phyloP scores from a whole-genome alignment of 2,888 invertebrate species.

The Volucella zonaria region DNA sequence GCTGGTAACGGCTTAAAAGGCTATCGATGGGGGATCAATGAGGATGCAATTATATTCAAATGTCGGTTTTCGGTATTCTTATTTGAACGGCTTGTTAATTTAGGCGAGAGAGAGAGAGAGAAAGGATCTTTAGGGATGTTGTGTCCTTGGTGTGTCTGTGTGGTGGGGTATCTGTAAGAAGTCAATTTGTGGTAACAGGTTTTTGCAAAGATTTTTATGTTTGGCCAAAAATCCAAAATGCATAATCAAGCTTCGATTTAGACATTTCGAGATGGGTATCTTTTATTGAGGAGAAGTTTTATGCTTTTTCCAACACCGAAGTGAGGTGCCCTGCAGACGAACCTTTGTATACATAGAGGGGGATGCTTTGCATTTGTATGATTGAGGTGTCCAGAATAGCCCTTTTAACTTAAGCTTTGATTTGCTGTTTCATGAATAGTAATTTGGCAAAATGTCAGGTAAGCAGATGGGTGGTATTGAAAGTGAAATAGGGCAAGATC shows the following conservation, averaged over 20 bases:
- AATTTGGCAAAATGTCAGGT: too few relatives aligned
- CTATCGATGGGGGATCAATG: slow-evolving; percentile 68
- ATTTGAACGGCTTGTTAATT: slow-evolving; percentile 51
- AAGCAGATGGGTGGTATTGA: too few relatives aligned
- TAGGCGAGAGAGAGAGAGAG: slow-evolving; percentile 7
- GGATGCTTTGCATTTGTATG: neutral
- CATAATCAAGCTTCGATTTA: slow-evolving; percentile 22
- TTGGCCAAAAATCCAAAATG: slow-evolving; percentile 20
- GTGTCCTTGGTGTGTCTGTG: neutral
- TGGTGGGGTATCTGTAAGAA: neutral
- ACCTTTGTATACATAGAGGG: too few relatives aligned
- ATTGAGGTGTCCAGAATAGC: neutral
- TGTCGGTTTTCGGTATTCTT: slow-evolving; percentile 32
- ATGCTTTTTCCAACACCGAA: slow-evolving; percentile 21
- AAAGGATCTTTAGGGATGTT: neutral
- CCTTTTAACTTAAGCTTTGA: neutral
- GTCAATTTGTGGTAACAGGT: slow-evolving; percentile 47
- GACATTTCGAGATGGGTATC: slow-evolving; percentile 1
- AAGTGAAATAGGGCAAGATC: too few relatives aligned
- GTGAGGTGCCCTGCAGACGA: neutral
- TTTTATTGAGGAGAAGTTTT: neutral
- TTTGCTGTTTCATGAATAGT: neutral
- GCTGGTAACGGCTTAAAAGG: slow-evolving; percentile 48
- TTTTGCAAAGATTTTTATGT: neutral
- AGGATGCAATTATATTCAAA: slow-evolving; percentile 73